A percentile compares a stretch with the other conserved stretches of the same genome.
phyloP scores from a whole-genome alignment of 2,113 vertebrate species.

The Lynx canadensis region DNA sequence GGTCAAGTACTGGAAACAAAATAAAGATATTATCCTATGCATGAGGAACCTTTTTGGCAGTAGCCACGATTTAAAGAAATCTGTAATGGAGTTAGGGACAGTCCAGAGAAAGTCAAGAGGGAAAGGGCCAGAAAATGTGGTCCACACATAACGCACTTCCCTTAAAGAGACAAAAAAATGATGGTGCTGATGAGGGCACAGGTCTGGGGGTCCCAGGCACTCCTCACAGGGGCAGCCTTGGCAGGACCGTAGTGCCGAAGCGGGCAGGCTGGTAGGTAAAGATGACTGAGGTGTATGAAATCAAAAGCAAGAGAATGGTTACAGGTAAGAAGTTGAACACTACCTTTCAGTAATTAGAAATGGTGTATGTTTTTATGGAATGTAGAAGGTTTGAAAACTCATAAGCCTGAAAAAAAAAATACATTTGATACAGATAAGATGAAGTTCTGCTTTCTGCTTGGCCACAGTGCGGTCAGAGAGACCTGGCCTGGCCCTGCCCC shows the following conservation, averaged over 20 bases:
- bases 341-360: conserved; percentile 5
- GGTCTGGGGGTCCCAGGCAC: background rate
- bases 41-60: background rate
- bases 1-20: background rate
- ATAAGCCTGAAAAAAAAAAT: background rate
- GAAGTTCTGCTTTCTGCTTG: background rate
- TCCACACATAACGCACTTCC: background rate
- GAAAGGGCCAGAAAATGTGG: background rate
- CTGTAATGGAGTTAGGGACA: background rate
- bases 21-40: background rate
- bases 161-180: background rate
- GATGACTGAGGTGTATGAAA: background rate
- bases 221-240: background rate
- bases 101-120: background rate
- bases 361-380: background rate
- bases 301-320: background rate
- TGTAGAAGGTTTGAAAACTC: background rate
- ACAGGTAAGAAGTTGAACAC: background rate
- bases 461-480: background rate
- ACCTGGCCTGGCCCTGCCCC: too few relatives aligned
- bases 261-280: background rate
- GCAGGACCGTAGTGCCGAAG: background rate
- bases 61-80: background rate
- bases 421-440: background rate
- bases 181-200: background rate